phyloP scores from a whole-genome alignment of 2,888 invertebrate genomes.

The Harmothoe impar region DNA sequence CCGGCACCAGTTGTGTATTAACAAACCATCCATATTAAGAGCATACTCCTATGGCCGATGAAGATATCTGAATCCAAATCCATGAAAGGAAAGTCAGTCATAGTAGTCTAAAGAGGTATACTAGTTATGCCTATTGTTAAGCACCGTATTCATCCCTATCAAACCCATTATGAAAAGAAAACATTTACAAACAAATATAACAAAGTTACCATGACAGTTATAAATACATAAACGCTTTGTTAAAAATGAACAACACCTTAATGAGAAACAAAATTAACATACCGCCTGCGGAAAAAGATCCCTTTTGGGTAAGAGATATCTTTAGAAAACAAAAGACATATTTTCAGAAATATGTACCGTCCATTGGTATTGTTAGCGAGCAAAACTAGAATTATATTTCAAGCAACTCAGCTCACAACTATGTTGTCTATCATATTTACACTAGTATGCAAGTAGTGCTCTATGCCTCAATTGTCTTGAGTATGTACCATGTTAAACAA shows the following conservation, averaged over 20 bases:
- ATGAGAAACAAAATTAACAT: not conserved
- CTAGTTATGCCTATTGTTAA: not conserved
- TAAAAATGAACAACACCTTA: not conserved
- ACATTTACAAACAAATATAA: conserved; percentile 4
- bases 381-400: not conserved
- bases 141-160: not conserved
- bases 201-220: not conserved
- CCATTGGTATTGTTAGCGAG: not conserved
- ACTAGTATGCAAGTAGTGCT: not conserved
- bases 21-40: too few relatives aligned
- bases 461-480: not conserved
- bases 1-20: too few relatives aligned
- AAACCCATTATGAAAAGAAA: conserved; percentile 26
- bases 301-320: not conserved
- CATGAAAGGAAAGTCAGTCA: not conserved
- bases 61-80: too few relatives aligned
- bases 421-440: not conserved
- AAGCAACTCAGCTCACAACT: not conserved
- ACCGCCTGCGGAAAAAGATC: conserved; percentile 10
- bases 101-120: not conserved
- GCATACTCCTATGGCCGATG: too few relatives aligned
- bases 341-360: too few relatives aligned
- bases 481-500: too few relatives aligned
- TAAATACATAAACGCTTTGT: not conserved
- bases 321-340: too few relatives aligned